Percentiles rank a stretch among this genome's conserved stretches.
phyloP scores from a whole-genome alignment of 2,113 vertebrate species.

The Rhagologus leucostigma region DNA sequence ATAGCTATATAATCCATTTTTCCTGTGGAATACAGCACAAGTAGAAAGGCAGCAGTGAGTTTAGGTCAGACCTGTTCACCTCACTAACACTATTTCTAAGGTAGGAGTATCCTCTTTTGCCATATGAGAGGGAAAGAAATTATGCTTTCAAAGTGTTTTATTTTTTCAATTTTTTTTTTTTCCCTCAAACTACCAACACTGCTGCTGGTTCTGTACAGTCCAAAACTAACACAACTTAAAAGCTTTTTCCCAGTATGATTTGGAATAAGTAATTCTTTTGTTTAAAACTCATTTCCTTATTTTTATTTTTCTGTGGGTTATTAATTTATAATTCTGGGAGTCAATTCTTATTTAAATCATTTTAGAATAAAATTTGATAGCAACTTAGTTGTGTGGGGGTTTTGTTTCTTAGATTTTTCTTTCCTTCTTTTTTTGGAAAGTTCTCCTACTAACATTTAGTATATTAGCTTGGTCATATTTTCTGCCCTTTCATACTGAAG shows the following conservation, averaged over 20 bases:
- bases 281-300: neutral
- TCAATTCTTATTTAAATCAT: neutral
- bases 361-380: neutral
- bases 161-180: neutral
- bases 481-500: neutral
- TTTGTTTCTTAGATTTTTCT: neutral
- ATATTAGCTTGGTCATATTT: conserved; percentile 6
- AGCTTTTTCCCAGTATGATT: neutral
- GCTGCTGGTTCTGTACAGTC: neutral
- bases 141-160: neutral
- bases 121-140: neutral
- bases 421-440: neutral
- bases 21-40: neutral
- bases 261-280: neutral
- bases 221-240: neutral
- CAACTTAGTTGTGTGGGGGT: neutral
- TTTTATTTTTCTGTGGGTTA: neutral
- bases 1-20: neutral
- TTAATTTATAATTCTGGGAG: neutral
- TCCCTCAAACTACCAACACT: neutral
- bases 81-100: neutral
- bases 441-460: neutral
- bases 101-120: neutral
- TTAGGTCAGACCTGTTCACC: neutral
- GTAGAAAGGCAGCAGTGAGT: neutral